Evolutionary conservation across 2,797 vertebrate species (phyloP).

Genomic region (Amblyraja radiata): DNA sequence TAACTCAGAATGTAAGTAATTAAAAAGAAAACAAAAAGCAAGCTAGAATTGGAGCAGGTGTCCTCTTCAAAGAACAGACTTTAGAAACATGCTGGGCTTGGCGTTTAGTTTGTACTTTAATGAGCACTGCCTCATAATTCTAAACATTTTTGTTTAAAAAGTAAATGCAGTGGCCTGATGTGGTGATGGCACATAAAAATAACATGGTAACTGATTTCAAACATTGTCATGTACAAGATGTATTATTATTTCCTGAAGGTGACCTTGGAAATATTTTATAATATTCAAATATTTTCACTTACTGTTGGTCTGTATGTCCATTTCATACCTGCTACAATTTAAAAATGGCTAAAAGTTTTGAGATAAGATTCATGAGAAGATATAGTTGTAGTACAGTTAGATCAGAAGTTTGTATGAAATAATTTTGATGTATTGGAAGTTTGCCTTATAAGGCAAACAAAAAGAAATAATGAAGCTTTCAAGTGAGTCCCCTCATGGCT

Average conservation of each 20-base stretch:
- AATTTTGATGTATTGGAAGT: conserved; percentile 19
- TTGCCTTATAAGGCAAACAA: conserved; percentile 11
- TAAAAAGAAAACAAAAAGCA: not conserved
- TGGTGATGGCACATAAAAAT: not conserved
- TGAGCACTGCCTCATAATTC: not conserved
- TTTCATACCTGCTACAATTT: not conserved
- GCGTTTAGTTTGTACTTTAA: not conserved
- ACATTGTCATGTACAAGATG: not conserved
- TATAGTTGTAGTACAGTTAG: not conserved
- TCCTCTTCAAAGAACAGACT: not conserved
- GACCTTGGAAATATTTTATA: not conserved
- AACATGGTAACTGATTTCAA: not conserved
- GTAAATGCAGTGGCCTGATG: not conserved
- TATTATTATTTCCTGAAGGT: not conserved
- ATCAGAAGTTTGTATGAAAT: not conserved
- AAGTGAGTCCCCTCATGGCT: conserved; percentile 28
- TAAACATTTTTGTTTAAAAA: not conserved
- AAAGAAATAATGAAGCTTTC: conserved; percentile 30
- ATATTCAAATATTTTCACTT: not conserved
- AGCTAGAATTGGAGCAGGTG: not conserved
- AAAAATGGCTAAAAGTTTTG: not conserved
- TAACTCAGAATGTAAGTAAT: not conserved
- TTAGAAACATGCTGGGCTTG: not conserved
- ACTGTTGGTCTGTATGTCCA: not conserved
- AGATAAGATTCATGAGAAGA: not conserved